Evolutionary conservation across 2,113 vertebrate genomes (phyloP).

Genomic region (Nanorana parkeri): DNA sequence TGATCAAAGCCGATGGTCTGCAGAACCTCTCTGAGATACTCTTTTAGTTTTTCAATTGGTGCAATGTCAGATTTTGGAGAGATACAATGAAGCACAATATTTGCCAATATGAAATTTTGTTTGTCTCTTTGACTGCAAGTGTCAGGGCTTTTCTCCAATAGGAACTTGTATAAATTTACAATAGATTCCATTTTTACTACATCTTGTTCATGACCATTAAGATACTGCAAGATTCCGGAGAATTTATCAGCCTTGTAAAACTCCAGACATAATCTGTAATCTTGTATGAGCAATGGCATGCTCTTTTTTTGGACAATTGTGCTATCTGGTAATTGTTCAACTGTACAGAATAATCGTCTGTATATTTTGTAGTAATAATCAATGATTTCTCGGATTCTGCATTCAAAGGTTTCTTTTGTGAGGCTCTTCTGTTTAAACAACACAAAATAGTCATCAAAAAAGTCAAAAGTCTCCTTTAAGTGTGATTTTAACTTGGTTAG

Average conservation of each 20-base stretch:
- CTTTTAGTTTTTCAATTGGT: constrained; percentile 53
- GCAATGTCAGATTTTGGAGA: constrained; percentile 61
- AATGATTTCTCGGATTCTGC: constrained; percentile 61
- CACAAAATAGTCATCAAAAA: constrained; percentile 69
- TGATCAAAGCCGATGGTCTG: constrained; percentile 10
- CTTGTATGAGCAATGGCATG: constrained; percentile 55
- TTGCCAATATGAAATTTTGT: constrained; percentile 74
- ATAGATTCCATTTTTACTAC: constrained; percentile 62
- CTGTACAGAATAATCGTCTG: constrained; percentile 59
- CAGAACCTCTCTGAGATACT: constrained; percentile 63
- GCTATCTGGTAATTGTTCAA: constrained; percentile 13
- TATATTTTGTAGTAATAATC: constrained; percentile 63
- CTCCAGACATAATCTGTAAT: constrained; percentile 60
- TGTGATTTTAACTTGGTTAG: constrained; percentile 65
- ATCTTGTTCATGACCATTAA: constrained; percentile 59
- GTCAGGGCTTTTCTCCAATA: constrained; percentile 60
- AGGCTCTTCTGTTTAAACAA: constrained; percentile 65
- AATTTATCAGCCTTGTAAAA: constrained; percentile 66
- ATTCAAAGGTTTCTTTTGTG: constrained; percentile 67
- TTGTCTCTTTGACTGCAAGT: constrained; percentile 62
- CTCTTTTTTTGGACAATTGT: constrained; percentile 32
- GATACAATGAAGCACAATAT: constrained; percentile 71
- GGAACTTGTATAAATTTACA: constrained; percentile 59
- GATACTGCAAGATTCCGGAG: constrained; percentile 69
- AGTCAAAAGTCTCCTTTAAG: constrained; percentile 69